phyloP scores from a whole-genome alignment of 2,888 invertebrate species.

The Noctua pronuba region DNA sequence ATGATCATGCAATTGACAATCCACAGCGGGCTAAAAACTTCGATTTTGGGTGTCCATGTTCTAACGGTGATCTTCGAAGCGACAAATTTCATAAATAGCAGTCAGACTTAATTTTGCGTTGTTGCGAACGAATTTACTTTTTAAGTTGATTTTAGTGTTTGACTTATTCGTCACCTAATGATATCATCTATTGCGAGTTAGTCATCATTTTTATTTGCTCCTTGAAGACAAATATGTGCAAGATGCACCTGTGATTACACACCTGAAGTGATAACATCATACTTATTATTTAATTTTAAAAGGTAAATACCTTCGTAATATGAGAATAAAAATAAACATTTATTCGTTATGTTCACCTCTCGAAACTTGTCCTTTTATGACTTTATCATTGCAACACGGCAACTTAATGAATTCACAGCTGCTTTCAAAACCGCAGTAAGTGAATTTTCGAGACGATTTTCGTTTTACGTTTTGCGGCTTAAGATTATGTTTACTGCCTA shows the following conservation, averaged over 20 bases:
- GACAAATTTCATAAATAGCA: no score
- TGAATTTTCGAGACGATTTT: constrained; percentile 49
- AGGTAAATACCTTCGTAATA: constrained; percentile 44
- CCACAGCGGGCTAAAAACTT: neutral
- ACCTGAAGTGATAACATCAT: constrained; percentile 36
- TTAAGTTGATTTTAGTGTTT: neutral
- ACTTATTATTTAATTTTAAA: constrained; percentile 43
- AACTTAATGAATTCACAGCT: constrained; percentile 67
- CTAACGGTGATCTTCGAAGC: neutral
- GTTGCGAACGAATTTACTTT: neutral
- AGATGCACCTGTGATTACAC: constrained; percentile 52
- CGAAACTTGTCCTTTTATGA: constrained; percentile 68
- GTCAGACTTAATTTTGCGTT: neutral
- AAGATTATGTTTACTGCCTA: constrained; percentile 52
- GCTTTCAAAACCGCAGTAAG: constrained; percentile 59
- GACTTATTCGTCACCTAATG: constrained; percentile 21
- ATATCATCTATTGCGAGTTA: constrained; percentile 34
- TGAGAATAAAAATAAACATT: constrained; percentile 57
- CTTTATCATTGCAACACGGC: constrained; percentile 69
- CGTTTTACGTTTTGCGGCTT: constrained; percentile 38
- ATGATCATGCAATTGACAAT: neutral
- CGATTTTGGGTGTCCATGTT: neutral
- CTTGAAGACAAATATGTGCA: constrained; percentile 35
- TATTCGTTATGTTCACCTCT: constrained; percentile 58
- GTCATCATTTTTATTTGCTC: constrained; percentile 31